Base-by-base conservation (phyloP, 2,113 vertebrate species). In the Onychostruthus taczanowskii region DNA sequence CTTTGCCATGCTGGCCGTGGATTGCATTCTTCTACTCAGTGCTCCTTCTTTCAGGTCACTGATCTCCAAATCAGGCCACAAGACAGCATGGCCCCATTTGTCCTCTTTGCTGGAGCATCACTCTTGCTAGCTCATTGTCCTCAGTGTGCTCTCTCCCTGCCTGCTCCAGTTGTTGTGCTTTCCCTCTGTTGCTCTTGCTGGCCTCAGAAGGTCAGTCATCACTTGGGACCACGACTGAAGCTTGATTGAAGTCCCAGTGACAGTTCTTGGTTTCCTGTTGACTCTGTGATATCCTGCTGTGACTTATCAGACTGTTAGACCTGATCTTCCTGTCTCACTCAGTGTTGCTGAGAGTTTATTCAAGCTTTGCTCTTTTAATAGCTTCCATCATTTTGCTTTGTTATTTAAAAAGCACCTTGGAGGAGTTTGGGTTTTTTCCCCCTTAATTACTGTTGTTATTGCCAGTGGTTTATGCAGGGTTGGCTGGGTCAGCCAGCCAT, bases 31-130 rank as follows among this genome's bases (percentile, higher is more conserved):
- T 84, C 82, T 78, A 7, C 53, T 68, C 27, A 0, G 22, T 74
- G 90, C 70, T 96, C 63, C 56, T 73, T 84, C 82, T 94, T 94
- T 84, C 84, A 82, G 94, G 67, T 92, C 94, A 67, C 1, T 83
- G 78, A 55, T 91, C 77, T 93, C 64, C 73, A 75, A 90, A 94
- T 87, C 59, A 62, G 84, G 66, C 77, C 87, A 79, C 66, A 93
- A 91, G 85, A 87, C 93, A 87, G 77, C 61, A 18, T 17, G 77
- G 56, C 59, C 59, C 44, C 63, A 20, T 95, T 92, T 85, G 78
- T 91, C 22, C 67, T 61, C 59, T 58, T 1, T 79, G 84, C 70
- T 74, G 70, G 43, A 85, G 58, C 87, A 83, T 89, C 49, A 7
- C 26, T 11, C 35, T 91, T 24, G 5, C 73, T 68, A 7, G 16